Base-by-base conservation (phyloP, 2,888 invertebrate genomes). In the Sminthurinus aureus region DNA sequence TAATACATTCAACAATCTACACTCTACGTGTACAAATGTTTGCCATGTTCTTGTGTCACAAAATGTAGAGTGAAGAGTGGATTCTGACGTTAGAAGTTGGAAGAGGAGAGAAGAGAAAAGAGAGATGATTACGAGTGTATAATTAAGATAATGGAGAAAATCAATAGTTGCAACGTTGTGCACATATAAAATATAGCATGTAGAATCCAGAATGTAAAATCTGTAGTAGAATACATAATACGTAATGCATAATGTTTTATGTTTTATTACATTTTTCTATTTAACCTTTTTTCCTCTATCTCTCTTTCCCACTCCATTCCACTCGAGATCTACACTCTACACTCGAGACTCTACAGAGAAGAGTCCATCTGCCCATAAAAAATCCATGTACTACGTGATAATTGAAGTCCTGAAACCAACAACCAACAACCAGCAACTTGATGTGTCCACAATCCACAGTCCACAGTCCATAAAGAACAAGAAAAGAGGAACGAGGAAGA, bases 121-220 rank as follows among this genome's bases (percentile, higher is more conserved):
- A 22, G 22, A 71, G 64, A 67, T n/a, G n/a, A 67, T 20, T 67
- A 67, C 3, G 11, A 20, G 4, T 24, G 15, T 71, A 71, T 71
- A 71, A 71, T 71, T 22, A 71, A 20, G 71, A 71, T 71, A 71
- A 71, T 71, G 71, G 71, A 71, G 71, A 71, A 71, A 71, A 71
- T 71, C 71, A 71, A 71, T 71, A 71, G 22, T 71, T 71, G 26
- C 6, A 24, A 15, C 20, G 15, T 66, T 66, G 20, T 66, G n/a
- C 20, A 20, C 66, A 66, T 66, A n/a, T 66, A 15, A 66, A n/a
- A n/a, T n/a, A n/a, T n/a, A n/a, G n/a, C n/a, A n/a, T n/a, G n/a
- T n/a, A n/a, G n/a, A n/a, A n/a, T n/a, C n/a, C n/a, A n/a, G n/a
- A n/a, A n/a, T n/a, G n/a, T n/a, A n/a, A n/a, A n/a, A n/a, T n/a